Conservation (phyloP, 2,113 vertebrate genomes). For the Malurus elegans region DNA sequence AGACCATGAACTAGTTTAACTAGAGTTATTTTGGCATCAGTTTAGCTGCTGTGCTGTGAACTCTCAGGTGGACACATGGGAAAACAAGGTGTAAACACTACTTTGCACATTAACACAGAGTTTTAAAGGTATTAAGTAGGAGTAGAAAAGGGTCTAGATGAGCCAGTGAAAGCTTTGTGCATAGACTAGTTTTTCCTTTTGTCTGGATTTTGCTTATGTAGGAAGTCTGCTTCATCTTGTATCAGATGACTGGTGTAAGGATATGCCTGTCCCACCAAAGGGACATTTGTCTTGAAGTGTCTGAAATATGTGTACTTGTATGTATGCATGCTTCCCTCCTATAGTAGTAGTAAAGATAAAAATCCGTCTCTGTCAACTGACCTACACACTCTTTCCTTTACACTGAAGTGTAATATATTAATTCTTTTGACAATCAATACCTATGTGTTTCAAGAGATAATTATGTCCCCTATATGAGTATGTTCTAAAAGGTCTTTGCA, state of each 20-base stretch:
- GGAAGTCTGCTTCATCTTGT: not conserved
- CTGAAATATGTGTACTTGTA: not conserved
- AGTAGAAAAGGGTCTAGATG: not conserved
- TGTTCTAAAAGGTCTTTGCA: constrained; percentile 27
- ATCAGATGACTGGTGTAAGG: not conserved
- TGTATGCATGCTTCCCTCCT: not conserved
- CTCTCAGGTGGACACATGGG: not conserved
- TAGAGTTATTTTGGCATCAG: not conserved
- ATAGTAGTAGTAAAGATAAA: not conserved
- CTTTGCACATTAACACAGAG: not conserved
- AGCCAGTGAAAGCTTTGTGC: not conserved
- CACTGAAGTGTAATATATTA: not conserved
- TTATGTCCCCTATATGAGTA: not conserved
- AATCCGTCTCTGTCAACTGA: not conserved
- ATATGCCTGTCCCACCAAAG: not conserved
- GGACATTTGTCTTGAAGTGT: not conserved
- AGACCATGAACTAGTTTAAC: constrained; percentile 20
- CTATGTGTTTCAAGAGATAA: not conserved
- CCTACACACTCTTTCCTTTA: not conserved
- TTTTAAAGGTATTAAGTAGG: not conserved
- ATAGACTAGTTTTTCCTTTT: not conserved
- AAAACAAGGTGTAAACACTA: not conserved
- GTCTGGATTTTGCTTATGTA: not conserved
- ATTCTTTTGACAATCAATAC: not conserved
- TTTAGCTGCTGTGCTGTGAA: not conserved